These are phyloP conservation scores for Microcebus griseorufus DNA, from an alignment of 2,113 vertebrate genomes.

Conservation along the genomic window DNA sequence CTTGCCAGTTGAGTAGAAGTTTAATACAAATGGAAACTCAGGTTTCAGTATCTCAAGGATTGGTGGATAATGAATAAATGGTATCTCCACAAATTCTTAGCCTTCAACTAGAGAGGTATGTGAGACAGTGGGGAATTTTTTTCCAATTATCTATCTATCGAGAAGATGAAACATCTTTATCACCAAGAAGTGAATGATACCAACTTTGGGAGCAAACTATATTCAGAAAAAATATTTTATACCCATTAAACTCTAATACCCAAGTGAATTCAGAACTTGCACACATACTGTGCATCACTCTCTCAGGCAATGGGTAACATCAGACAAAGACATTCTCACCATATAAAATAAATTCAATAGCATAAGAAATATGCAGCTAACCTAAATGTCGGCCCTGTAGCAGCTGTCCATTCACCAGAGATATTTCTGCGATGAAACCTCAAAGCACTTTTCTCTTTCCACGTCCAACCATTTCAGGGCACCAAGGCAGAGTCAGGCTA, in stretches of 20 bases:
- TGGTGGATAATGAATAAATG: fast-evolving
- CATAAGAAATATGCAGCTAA: conserved; percentile 63
- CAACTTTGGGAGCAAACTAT: conserved; percentile 73
- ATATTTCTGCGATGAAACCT: conserved; percentile 31
- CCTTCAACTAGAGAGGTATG: neutral
- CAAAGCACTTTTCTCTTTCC: conserved; percentile 33
- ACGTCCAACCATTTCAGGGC: neutral
- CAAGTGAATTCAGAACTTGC: conserved; percentile 73
- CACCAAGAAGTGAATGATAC: conserved; percentile 59
- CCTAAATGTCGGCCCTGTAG: conserved; percentile 73
- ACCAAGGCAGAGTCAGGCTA: neutral
- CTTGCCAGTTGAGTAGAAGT: neutral
- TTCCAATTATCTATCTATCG: conserved; percentile 47
- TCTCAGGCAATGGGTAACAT: conserved; percentile 63
- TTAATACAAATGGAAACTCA: neutral
- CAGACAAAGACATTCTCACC: conserved; percentile 73
- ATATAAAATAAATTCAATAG: conserved; percentile 79
- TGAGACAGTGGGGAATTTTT: conserved; percentile 13
- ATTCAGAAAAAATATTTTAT: conserved; percentile 68
- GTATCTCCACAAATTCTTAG: neutral
- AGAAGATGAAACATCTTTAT: conserved; percentile 65
- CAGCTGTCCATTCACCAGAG: conserved; percentile 51
- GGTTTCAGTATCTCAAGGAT: neutral
- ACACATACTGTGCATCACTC: conserved; percentile 72
- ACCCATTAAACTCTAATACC: conserved; percentile 72